Evolutionary conservation across 1,140 invertebrate genomes (phyloP).

Genomic region (Amyelois transitella): DNA sequence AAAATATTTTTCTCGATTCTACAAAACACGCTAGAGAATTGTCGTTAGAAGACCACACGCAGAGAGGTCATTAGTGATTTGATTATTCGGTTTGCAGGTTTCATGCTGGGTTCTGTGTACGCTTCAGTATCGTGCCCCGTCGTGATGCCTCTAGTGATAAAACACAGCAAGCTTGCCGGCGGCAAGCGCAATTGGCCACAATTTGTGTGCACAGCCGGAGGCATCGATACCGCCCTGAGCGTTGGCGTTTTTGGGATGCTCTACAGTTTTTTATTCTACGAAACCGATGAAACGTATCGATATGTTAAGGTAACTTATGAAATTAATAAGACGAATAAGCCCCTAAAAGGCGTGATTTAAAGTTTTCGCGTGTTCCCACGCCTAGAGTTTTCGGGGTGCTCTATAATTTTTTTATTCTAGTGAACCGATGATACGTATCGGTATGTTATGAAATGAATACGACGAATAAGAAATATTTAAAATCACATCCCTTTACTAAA

Average conservation of each 20-base stretch:
- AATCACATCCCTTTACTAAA: too few relatives aligned
- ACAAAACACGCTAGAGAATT: too few relatives aligned
- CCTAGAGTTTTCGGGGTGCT: too few relatives aligned
- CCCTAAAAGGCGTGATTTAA: too few relatives aligned
- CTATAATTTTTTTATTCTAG: too few relatives aligned
- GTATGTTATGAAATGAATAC: too few relatives aligned
- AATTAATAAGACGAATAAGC: too few relatives aligned
- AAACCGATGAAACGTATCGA: constrained; percentile 36
- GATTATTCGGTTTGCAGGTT: constrained; percentile 30
- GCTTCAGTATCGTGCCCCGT: constrained; percentile 57
- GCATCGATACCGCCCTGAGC: constrained; percentile 56
- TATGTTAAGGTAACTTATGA: constrained; percentile 39
- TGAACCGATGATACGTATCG: too few relatives aligned
- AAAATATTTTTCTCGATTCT: too few relatives aligned
- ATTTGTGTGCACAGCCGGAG: constrained; percentile 57
- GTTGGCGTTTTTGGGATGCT: constrained; percentile 54
- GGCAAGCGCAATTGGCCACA: constrained; percentile 50
- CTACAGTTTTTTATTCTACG: constrained; percentile 45
- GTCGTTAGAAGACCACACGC: neutral
- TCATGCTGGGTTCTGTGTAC: constrained; percentile 55
- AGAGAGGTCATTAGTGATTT: neutral
- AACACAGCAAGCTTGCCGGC: constrained; percentile 24
- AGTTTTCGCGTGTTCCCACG: too few relatives aligned
- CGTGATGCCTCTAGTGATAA: constrained; percentile 46
- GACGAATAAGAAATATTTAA: too few relatives aligned